Base-by-base conservation (phyloP, 2,888 invertebrate species). In the Pandemis corylana region DNA sequence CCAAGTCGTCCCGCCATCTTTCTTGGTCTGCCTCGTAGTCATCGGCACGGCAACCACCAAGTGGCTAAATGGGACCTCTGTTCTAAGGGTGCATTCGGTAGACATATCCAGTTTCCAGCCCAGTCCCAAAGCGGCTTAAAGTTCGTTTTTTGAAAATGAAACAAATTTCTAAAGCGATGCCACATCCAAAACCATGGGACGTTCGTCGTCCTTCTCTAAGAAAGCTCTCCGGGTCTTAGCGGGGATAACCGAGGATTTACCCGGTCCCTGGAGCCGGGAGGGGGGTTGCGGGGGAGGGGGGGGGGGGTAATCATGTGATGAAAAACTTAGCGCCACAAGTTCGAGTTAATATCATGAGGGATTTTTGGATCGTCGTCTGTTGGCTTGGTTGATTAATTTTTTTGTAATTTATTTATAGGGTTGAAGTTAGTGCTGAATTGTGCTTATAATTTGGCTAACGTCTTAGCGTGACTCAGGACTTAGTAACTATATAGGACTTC, bases 221-320 rank as follows among this genome's bases (percentile, higher is more conserved):
- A 85, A 86, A 84, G 82, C 87, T 86, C 79, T 79, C 78, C 77
- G 80, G 77, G 83, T 88, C 83, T 88, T 85, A 87, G 84, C 79
- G 77, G 82, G 89, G 90, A 91, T 93, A 86, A 89, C 83, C 83
- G 87, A 87, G 88, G 90, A 88, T 90, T 91, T 89, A 80, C 82
- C 83, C 81, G 85, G 80, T 87, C 88, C 88, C 87, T 79, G 79
- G 82, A 79, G 80, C 77, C 67, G 77, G 77, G 77, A 77, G 74
- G 76, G 72, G 64, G 72, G 77, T 36, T 36, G 28, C 28, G 68
- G 75, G 71, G 72, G 76, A 80, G 72, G 76, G 67, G 77, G 76
- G 77, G 77, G 74, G 76, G 64, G 84, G 85, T 92, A 91, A 93
- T 91, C 90, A 93, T 87, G 91, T 91, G 90, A 92, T 93, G 92